Base-by-base conservation (phyloP, 2,888 invertebrate genomes). In the Ectemnius continuus region DNA sequence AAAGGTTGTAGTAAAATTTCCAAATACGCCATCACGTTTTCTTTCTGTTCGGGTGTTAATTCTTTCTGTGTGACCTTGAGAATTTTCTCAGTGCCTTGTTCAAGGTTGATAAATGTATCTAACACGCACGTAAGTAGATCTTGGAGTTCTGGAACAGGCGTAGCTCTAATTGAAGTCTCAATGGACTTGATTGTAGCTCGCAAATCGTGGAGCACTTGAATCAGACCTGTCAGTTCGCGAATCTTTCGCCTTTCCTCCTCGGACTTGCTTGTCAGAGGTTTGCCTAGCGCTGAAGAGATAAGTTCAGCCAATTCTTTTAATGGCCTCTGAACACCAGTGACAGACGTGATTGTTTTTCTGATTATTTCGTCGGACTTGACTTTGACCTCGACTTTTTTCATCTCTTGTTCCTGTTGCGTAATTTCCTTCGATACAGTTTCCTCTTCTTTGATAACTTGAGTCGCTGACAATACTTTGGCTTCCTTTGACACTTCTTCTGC, bases 161-260 rank as follows among this genome's bases (percentile, higher is more conserved):
- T 70, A 48, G 75, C 26, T 8, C 59, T 46, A 8, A 62, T 23
- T 0, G 58, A 61, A 1, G 52, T 67, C 14, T 28, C 60, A 45
- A 83, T 64, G 4, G 80, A 76, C 6, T 47, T 8, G 13, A 23
- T 71, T 0, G 77, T 83, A 3, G 74, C 79, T 63, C 70, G 76
- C 18, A 83, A 57, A 58, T 83, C 83, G 20, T 82, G 48, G 4
- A 83, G 67, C 13, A 77, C 79, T 68, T 82, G 83, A 36, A 79
- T 65, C 28, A 82, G 60, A 0, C 79, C 76, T 16, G 75, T 84
- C 20, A 77, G 14, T 63, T 77, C 81, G 59, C 73, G 78, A 46
- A 76, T 62, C 46, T 74, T 80, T 46, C 73, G 74, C 13, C 73
- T 81, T 5, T 82, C 74, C 23, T 76, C 75, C n/a, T 84, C 82